Evolutionary conservation across 1,140 invertebrate genomes (phyloP).

Genomic region (Drosophila tropicalis): DNA sequence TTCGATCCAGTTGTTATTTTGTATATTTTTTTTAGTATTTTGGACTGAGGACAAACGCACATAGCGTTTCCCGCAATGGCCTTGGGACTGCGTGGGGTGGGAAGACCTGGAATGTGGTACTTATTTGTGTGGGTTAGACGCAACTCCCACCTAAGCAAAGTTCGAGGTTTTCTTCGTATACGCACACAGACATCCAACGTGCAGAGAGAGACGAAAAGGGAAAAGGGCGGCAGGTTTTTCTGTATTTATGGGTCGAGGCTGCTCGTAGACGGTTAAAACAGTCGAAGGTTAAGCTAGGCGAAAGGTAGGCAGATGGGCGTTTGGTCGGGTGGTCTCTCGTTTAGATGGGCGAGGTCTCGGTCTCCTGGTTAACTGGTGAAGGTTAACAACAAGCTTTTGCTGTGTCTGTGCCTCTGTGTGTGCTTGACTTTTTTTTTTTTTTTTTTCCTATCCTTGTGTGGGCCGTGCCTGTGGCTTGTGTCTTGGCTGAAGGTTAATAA

Average conservation of each 20-base stretch:
- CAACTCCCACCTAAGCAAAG: slow-evolving; percentile 1
- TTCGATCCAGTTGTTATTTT: slow-evolving; percentile 15
- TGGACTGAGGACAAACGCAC: slow-evolving; percentile 26
- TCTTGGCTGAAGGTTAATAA: slow-evolving; percentile 64
- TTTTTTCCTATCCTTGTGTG: slow-evolving; percentile 38
- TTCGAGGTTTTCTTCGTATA: slow-evolving; percentile 2
- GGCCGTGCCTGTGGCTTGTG: slow-evolving; percentile 15
- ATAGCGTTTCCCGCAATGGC: slow-evolving; percentile 29
- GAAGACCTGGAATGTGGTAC: background rate
- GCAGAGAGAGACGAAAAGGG: too few species aligned
- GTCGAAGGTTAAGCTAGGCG: slow-evolving; percentile 52
- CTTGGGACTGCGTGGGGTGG: slow-evolving; percentile 24
- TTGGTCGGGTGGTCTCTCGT: slow-evolving; percentile 49
- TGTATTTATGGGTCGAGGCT: slow-evolving; percentile 78
- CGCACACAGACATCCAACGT: slow-evolving; percentile 17
- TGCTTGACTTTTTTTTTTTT: background rate
- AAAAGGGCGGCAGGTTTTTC: slow-evolving; percentile 20
- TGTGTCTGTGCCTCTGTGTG: background rate
- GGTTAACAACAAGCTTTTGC: slow-evolving; percentile 53
- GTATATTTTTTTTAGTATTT: slow-evolving; percentile 11
- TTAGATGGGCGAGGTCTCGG: slow-evolving; percentile 60
- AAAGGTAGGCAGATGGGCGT: slow-evolving; percentile 20
- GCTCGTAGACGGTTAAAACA: slow-evolving; percentile 52
- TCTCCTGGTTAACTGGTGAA: slow-evolving; percentile 42
- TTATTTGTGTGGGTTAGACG: slow-evolving; percentile 21